These are phyloP conservation scores for Chrysolina oricalcia DNA, from an alignment of 2,888 invertebrate species.

Conservation along the genomic window DNA sequence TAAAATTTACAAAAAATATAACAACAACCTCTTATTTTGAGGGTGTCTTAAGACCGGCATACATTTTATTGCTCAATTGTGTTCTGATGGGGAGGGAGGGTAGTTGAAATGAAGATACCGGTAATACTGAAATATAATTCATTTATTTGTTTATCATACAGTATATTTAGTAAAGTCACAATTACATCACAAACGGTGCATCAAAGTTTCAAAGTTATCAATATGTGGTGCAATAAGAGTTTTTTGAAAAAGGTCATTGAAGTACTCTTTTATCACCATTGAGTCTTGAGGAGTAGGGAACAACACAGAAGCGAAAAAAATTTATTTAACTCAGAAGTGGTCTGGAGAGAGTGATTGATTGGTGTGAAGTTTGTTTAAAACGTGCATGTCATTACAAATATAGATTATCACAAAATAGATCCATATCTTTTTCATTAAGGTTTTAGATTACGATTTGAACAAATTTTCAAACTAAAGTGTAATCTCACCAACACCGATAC, in stretches of 20 bases:
- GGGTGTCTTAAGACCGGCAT: too few relatives aligned
- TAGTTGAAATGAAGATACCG: constrained; percentile 14
- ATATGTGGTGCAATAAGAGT: constrained; percentile 46
- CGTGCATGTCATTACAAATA: too few relatives aligned
- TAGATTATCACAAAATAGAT: too few relatives aligned
- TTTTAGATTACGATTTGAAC: too few relatives aligned
- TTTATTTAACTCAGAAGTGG: neutral
- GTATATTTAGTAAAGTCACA: constrained; percentile 48
- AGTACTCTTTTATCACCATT: neutral
- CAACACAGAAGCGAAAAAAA: neutral
- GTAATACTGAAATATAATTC: constrained; percentile 49
- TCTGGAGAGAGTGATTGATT: neutral
- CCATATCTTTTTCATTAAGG: too few relatives aligned
- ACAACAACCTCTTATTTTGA: too few relatives aligned
- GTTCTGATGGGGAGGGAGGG: neutral
- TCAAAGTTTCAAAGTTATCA: constrained; percentile 40
- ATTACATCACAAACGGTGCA: constrained; percentile 53
- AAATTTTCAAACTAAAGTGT: too few relatives aligned
- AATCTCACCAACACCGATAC: too few relatives aligned
- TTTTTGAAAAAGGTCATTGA: constrained; percentile 27
- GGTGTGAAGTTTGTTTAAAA: too few relatives aligned
- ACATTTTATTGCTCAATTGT: too few relatives aligned
- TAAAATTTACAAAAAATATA: too few relatives aligned
- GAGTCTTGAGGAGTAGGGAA: neutral
- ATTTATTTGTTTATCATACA: constrained; percentile 41